Evolutionary conservation across 2,888 invertebrate genomes (phyloP).

Genomic region (Cartodere bifasciata): DNA sequence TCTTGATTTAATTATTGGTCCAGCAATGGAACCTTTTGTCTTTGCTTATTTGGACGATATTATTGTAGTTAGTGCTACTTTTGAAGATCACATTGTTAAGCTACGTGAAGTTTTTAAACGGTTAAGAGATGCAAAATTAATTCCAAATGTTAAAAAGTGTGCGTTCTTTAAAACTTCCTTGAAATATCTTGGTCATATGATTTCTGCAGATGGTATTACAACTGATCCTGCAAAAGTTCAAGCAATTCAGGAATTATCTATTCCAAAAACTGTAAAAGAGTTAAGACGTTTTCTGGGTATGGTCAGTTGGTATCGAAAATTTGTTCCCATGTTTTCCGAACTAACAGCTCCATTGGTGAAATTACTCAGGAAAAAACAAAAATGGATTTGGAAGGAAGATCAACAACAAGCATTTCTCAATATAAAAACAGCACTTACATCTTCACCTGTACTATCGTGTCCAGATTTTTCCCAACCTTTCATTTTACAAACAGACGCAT

Average conservation of each 20-base stretch:
- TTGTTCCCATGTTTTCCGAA: slow-evolving; percentile 9
- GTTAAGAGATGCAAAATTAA: too few species aligned
- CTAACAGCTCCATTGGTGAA: slow-evolving; percentile 2
- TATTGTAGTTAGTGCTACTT: slow-evolving; percentile 14
- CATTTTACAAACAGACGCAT: slow-evolving; percentile 18
- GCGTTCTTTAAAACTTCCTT: too few species aligned
- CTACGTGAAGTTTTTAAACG: too few species aligned
- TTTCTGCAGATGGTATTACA: slow-evolving; percentile 9
- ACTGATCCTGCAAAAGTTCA: slow-evolving; percentile 15
- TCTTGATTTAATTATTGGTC: slow-evolving; percentile 20
- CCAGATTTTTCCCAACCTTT: slow-evolving; percentile 12
- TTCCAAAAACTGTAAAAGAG: slow-evolving; percentile 9
- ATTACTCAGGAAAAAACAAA: slow-evolving; percentile 2
- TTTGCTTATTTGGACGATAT: slow-evolving; percentile 21
- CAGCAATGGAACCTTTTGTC: slow-evolving; percentile 17
- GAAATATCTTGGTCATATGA: slow-evolving; percentile 13
- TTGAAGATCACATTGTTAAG: slow-evolving; percentile 14
- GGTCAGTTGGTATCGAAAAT: slow-evolving; percentile 13
- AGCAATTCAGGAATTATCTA: slow-evolving; percentile 14
- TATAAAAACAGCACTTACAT: slow-evolving; percentile 8
- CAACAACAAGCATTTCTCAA: slow-evolving; percentile 7
- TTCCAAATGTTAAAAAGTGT: too few species aligned
- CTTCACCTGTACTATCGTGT: slow-evolving; percentile 9
- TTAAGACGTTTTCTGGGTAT: slow-evolving; percentile 11
- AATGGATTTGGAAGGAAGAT: too few species aligned